phyloP scores from a whole-genome alignment of 2,797 vertebrate species.

The Sciaenops ocellatus region DNA sequence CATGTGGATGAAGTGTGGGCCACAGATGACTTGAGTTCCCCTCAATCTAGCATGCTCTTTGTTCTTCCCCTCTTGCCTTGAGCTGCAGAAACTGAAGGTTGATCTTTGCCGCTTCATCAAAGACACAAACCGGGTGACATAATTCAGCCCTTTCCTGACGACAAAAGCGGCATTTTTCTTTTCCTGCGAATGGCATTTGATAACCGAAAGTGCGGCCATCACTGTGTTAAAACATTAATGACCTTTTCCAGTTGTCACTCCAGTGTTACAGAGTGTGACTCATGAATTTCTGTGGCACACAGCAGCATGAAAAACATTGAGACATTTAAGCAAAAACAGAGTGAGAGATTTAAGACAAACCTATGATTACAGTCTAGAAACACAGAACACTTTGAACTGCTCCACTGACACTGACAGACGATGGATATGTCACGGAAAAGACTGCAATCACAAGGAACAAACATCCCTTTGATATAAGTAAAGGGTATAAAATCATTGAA shows the following conservation, averaged over 20 bases:
- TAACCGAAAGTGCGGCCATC: slow-evolving; percentile 48
- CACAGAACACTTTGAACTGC: slow-evolving; percentile 1
- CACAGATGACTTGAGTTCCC: slow-evolving; percentile 27
- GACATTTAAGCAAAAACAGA: slow-evolving; percentile 22
- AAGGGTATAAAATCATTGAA: not conserved
- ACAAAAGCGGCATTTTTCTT: slow-evolving; percentile 60
- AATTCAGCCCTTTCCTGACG: slow-evolving; percentile 48
- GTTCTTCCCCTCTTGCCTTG: slow-evolving; percentile 43
- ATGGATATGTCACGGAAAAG: not conserved
- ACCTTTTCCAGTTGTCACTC: slow-evolving; percentile 66
- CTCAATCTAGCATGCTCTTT: slow-evolving; percentile 48
- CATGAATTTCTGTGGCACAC: slow-evolving; percentile 29
- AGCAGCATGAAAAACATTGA: slow-evolving; percentile 13
- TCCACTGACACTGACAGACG: not conserved
- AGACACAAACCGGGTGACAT: slow-evolving; percentile 46
- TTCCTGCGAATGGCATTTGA: slow-evolving; percentile 57
- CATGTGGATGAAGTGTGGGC: slow-evolving; percentile 18
- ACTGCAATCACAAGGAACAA: not conserved
- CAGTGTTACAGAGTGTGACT: slow-evolving; percentile 46
- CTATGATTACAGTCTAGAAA: slow-evolving; percentile 12
- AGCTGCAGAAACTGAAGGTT: slow-evolving; percentile 51
- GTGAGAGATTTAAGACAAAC: slow-evolving; percentile 19
- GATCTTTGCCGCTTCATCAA: slow-evolving; percentile 63
- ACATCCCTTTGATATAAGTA: not conserved
- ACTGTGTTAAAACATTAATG: slow-evolving; percentile 67